phyloP scores from a whole-genome alignment of 2,797 vertebrate genomes.

The Podargus strigoides region DNA sequence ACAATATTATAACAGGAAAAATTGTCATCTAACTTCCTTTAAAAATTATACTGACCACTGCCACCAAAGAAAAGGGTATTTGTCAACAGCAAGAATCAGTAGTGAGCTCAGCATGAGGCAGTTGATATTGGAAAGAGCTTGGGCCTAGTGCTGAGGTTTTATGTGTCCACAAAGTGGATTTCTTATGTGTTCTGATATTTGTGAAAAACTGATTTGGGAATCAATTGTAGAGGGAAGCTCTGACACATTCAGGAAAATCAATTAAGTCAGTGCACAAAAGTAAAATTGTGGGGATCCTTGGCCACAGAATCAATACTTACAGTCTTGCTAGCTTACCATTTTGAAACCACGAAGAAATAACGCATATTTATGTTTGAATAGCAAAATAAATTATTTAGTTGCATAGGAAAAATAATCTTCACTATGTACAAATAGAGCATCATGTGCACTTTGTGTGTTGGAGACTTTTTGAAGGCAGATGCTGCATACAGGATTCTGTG shows the following conservation, averaged over 20 bases:
- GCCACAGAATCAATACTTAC: not conserved
- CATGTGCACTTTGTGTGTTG: not conserved
- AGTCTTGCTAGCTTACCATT: not conserved
- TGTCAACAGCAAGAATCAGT: not conserved
- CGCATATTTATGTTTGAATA: not conserved
- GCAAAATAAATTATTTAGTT: not conserved
- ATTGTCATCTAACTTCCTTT: not conserved
- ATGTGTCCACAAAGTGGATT: not conserved
- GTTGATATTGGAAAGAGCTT: not conserved
- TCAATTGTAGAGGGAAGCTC: not conserved
- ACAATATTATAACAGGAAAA: not conserved
- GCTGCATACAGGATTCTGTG: not conserved
- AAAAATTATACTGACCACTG: not conserved
- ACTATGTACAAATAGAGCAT: not conserved
- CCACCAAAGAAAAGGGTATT: not conserved
- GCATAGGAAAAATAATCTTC: not conserved
- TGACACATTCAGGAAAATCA: not conserved
- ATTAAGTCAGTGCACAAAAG: not conserved
- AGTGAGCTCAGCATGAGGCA: not conserved
- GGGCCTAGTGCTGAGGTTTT: not conserved
- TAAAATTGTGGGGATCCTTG: not conserved
- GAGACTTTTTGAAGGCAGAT: not conserved
- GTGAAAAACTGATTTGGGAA: not conserved
- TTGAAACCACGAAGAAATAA: not conserved
- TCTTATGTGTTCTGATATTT: not conserved